Conservation (phyloP, 2,797 vertebrate species). For the Saxicola maurus region DNA sequence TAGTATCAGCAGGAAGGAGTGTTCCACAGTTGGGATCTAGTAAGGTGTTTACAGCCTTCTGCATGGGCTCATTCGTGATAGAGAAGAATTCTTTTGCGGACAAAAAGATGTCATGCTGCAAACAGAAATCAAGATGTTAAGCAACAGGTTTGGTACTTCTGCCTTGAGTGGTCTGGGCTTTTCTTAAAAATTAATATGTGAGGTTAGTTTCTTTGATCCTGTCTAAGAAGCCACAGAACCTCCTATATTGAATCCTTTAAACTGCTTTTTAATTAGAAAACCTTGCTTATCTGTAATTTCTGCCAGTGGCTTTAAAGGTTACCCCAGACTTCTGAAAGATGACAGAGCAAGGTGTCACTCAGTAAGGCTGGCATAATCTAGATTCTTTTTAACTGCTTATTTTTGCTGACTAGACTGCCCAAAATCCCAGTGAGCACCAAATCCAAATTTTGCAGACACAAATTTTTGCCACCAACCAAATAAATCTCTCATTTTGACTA, state of each 20-base stretch:
- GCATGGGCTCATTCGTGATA: not conserved
- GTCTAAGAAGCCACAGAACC: not conserved
- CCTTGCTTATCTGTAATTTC: not conserved
- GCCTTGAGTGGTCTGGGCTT: not conserved
- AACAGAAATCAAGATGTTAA: not conserved
- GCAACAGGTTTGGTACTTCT: not conserved
- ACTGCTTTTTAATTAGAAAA: not conserved
- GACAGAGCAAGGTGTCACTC: not conserved
- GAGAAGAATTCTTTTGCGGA: not conserved
- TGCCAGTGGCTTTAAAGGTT: not conserved
- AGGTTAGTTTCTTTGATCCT: rapidly evolving
- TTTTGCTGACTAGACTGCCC: not conserved
- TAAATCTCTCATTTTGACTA: not conserved
- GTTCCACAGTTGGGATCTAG: not conserved
- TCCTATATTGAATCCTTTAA: not conserved
- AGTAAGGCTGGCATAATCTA: not conserved
- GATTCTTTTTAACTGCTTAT: not conserved
- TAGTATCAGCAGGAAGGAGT: not conserved
- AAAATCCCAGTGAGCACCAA: not conserved
- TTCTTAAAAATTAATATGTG: not conserved
- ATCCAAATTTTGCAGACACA: not conserved
- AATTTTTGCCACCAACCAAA: not conserved
- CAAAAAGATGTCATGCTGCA: not conserved
- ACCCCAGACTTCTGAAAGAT: not conserved
- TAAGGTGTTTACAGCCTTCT: not conserved